Base-by-base conservation (phyloP, 2,797 vertebrate species). In the Phrynocephalus forsythii region DNA sequence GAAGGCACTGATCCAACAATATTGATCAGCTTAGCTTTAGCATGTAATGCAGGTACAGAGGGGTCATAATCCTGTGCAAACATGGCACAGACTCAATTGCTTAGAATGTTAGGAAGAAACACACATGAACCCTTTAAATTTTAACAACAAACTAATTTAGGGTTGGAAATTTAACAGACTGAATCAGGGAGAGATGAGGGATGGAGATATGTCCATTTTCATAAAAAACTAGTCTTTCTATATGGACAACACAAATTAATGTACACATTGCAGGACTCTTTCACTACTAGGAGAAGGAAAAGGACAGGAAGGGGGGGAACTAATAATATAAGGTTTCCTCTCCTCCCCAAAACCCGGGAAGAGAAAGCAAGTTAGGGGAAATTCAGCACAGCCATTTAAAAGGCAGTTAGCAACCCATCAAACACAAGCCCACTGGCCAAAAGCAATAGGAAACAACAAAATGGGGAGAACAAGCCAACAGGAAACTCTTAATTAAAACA, bases 401-500 rank as follows among this genome's bases (percentile, higher is more conserved):
- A 9, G 28, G 24, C 24, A 38, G 56, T 28, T 84, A 56, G 30
- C 11, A 84, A 69, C 9, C 33, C 44, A 60, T 33, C n/a, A 28
- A 24, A 3, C 50, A 72, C 50, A 60, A 28, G 72, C 44, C 33
- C 6, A 3, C 33, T 13, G 30, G 22, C 20, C 68, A 72, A 20
- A 72, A 72, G 6, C 3, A 60, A 75, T 6, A 84, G 71, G 83
- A 75, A 84, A 30, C 50, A 75, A 84, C 52, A 73, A 72, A 84
- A 69, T 60, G 7, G 30, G 18, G 0, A 75, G 24, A 16, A 84
- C 10, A 38, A 73, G 48, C 71, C 73, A 73, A 60, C 50, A 73
- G 30, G 20, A 60, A 84, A n/a, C 50, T 38, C 16, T 71, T 60
- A 16, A 48, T 84, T 38, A 84, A 73, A 71, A 52, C 69, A 60